Evolutionary conservation across 2,113 vertebrate genomes (phyloP).

Genomic region (Nibea coibor): DNA sequence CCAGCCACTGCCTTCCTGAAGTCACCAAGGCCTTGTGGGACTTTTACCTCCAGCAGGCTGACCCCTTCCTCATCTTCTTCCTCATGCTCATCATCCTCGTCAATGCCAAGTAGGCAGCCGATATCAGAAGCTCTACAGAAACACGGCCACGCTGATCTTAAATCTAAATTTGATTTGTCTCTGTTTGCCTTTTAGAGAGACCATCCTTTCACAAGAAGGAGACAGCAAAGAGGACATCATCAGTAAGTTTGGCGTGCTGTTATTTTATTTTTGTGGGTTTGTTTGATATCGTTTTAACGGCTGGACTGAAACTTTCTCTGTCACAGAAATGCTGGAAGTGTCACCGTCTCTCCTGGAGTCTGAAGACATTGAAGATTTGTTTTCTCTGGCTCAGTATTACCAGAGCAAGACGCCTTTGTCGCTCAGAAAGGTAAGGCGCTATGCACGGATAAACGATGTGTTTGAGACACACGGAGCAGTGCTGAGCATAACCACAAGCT

Average conservation of each 20-base stretch:
- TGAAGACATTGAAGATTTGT: slow-evolving; percentile 95
- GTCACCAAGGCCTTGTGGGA: slow-evolving; percentile 97
- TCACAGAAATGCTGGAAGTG: slow-evolving; percentile 89
- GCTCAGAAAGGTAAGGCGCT: slow-evolving; percentile 91
- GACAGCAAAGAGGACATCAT: slow-evolving; percentile 91
- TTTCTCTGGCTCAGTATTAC: slow-evolving; percentile 97
- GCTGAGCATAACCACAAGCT: neutral
- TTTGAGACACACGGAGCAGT: neutral
- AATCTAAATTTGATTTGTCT: slow-evolving; percentile 3
- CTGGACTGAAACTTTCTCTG: neutral
- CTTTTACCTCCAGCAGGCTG: slow-evolving; percentile 94
- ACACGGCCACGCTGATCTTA: neutral
- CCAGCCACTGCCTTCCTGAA: slow-evolving; percentile 90
- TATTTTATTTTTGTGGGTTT: slow-evolving; percentile 4
- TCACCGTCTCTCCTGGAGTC: slow-evolving; percentile 91
- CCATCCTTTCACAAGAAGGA: slow-evolving; percentile 88
- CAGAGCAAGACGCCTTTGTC: slow-evolving; percentile 97
- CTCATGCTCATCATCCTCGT: slow-evolving; percentile 99
- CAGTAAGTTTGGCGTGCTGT: slow-evolving; percentile 85
- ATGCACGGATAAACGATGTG: neutral
- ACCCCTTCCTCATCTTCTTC: slow-evolving; percentile 98
- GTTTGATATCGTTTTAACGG: neutral
- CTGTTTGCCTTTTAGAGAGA: slow-evolving; percentile 84
- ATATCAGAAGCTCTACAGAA: neutral
- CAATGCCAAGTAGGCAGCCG: slow-evolving; percentile 93